phyloP scores from a whole-genome alignment of 2,888 invertebrate species.

The Leptinotarsa peninsularis region DNA sequence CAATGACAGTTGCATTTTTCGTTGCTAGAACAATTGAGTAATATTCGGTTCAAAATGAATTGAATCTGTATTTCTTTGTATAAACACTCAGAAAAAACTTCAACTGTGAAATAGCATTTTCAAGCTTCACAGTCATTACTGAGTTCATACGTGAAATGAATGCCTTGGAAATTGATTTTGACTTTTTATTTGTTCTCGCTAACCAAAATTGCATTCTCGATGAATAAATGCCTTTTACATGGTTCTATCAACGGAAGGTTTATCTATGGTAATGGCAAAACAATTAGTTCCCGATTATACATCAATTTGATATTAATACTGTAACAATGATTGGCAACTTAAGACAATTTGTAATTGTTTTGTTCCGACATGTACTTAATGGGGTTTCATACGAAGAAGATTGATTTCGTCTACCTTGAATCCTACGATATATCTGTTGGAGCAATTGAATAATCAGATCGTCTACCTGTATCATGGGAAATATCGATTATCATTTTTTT shows the following conservation, averaged over 20 bases:
- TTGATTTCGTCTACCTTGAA: constrained; percentile 13
- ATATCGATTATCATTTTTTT: constrained; percentile 1
- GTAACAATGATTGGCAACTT: constrained; percentile 20
- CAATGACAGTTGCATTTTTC: no score
- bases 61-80: neutral
- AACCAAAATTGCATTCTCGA: constrained; percentile 13
- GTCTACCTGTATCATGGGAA: neutral
- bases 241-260: neutral
- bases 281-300: constrained; percentile 21
- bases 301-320: constrained; percentile 11
- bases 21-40: no score
- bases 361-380: constrained; percentile 14
- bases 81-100: neutral
- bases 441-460: constrained; percentile 2
- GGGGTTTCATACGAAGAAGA: constrained; percentile 10
- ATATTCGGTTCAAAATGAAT: neutral
- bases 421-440: constrained; percentile 5
- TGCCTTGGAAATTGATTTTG: neutral
- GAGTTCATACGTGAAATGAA: neutral
- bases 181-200: neutral
- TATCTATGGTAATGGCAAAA: constrained; percentile 15
- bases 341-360: constrained; percentile 17
- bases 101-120: constrained; percentile 5
- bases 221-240: constrained; percentile 9
- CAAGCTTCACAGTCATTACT: neutral